A percentile compares a stretch with the other conserved stretches of the same genome.
Evolutionary conservation across 2,113 vertebrate species (phyloP).

Genomic region (Callionymus lyra): DNA sequence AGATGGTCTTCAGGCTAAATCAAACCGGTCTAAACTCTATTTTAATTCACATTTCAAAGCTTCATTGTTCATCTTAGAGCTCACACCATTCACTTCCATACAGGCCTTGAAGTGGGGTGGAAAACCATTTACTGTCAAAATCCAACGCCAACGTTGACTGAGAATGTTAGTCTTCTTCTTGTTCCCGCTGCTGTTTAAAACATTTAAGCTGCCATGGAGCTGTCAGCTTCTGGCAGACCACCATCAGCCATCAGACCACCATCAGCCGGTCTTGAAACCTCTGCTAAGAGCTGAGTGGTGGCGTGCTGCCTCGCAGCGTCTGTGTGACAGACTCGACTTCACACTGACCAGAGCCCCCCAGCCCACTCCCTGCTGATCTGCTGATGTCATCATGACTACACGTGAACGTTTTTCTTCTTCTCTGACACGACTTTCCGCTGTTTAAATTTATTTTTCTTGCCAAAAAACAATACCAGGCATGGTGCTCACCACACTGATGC

Average conservation of each 20-base stretch:
- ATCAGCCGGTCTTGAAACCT: conserved; percentile 28
- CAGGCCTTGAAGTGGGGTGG: conserved; percentile 20
- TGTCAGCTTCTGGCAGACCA: conserved; percentile 55
- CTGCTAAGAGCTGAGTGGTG: conserved; percentile 51
- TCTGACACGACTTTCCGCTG: conserved; percentile 58
- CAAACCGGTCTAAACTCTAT: no score
- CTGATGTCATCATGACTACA: conserved; percentile 59
- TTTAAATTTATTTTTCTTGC: conserved; percentile 59
- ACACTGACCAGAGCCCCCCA: conserved; percentile 59
- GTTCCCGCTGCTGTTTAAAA: conserved; percentile 41
- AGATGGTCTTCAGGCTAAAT: no score
- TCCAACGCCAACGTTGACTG: conserved; percentile 30
- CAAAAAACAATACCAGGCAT: conserved; percentile 66
- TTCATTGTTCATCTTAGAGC: no score
- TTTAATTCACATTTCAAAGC: no score
- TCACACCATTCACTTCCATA: conserved; percentile 4
- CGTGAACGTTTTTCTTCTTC: conserved; percentile 34
- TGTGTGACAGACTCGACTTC: conserved; percentile 62
- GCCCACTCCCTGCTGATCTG: conserved; percentile 43
- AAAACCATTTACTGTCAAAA: conserved; percentile 48
- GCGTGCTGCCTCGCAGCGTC: conserved; percentile 36
- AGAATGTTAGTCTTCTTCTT: conserved; percentile 37
- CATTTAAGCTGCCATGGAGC: conserved; percentile 43
- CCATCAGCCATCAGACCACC: conserved; percentile 48
- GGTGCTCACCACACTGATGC: conserved; percentile 32